These are phyloP conservation scores for Melipona quadrifasciata DNA, from an alignment of 1,140 invertebrate genomes.

Conservation along the genomic window DNA sequence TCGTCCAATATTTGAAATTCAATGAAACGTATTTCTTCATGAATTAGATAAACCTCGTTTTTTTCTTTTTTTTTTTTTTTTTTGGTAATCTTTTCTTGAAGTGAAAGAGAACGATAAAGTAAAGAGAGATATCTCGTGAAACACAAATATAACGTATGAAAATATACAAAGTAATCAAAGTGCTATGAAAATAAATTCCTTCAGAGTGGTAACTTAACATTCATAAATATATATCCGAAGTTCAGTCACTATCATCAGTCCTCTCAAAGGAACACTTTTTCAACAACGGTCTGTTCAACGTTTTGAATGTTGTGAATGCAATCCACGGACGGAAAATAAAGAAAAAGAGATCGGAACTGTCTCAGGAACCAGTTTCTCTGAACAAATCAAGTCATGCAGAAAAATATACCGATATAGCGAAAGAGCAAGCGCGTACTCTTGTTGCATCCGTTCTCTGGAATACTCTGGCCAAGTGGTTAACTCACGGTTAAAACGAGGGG, in stretches of 20 bases:
- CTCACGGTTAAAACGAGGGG: background rate
- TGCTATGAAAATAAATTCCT: no score
- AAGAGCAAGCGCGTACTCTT: background rate
- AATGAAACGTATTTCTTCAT: no score
- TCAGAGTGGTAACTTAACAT: no score
- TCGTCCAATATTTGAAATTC: background rate
- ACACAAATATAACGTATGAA: no score
- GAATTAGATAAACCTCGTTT: background rate
- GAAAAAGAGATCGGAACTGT: background rate
- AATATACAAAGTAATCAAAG: no score
- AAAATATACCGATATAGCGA: background rate
- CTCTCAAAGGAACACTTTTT: background rate
- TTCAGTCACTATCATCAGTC: background rate
- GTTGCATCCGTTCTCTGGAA: background rate
- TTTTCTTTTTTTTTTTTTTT: no score
- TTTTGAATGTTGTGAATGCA: no score
- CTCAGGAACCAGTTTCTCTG: background rate
- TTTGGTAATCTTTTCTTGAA: no score
- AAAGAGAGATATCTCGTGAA: no score
- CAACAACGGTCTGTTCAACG: no score
- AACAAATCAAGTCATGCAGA: background rate
- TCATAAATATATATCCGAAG: no score
- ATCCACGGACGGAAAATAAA: background rate
- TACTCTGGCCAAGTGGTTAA: background rate
- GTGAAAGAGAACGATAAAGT: no score